Evolutionary conservation across 2,113 vertebrate genomes (phyloP).

Genomic region (Coreoperca whiteheadi): DNA sequence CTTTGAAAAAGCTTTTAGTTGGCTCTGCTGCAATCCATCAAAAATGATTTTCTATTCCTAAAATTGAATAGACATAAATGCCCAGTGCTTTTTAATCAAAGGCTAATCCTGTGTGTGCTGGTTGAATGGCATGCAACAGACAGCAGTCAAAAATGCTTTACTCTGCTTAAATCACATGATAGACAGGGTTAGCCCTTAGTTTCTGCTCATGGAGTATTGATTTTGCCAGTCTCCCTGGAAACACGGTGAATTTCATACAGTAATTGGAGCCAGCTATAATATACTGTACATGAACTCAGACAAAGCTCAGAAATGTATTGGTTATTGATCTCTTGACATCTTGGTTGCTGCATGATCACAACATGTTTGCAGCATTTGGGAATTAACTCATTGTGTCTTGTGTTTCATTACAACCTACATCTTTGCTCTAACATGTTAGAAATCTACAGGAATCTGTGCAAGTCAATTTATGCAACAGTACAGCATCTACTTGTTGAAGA

Average conservation of each 20-base stretch:
- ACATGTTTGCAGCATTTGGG: not conserved
- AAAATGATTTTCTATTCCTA: conserved; percentile 17
- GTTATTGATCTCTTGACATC: conserved; percentile 4
- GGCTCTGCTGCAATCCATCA: conserved; percentile 28
- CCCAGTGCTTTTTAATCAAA: not conserved
- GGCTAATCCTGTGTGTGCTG: not conserved
- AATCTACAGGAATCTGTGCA: not conserved
- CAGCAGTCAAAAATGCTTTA: not conserved
- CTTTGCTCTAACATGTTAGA: not conserved
- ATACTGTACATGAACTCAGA: not conserved
- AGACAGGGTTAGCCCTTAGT: conserved; percentile 14
- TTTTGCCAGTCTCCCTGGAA: no score
- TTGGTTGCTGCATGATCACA: not conserved
- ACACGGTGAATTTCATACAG: not conserved
- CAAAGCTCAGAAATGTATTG: not conserved
- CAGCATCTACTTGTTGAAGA: not conserved
- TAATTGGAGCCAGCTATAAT: conserved; percentile 18
- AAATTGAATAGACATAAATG: conserved; percentile 22
- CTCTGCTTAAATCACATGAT: conserved; percentile 3
- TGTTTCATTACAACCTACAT: not conserved
- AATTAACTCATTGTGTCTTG: conserved; percentile 1
- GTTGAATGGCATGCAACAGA: conserved; percentile 13
- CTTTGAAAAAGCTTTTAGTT: conserved; percentile 42
- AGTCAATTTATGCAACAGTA: no score
- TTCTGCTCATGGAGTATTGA: no score